A percentile compares a stretch with the other conserved stretches of the same genome.
phyloP scores from a whole-genome alignment of 1,140 invertebrate genomes.

The Arion vulgaris region DNA sequence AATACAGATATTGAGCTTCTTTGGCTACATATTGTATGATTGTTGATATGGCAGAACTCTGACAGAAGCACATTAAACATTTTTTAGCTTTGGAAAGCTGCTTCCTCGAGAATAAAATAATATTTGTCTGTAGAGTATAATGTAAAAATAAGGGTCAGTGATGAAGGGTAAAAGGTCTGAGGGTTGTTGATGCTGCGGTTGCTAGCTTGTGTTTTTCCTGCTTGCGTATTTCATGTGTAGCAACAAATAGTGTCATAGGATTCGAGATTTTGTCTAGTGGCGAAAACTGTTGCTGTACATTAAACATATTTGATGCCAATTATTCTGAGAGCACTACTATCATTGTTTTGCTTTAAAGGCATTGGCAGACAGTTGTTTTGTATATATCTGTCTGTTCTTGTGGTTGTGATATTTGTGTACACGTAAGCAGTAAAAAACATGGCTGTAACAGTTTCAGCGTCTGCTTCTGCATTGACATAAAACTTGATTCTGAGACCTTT shows the following conservation, averaged over 20 bases:
- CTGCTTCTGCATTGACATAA: slow-evolving; percentile 1
- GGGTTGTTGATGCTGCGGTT: not conserved
- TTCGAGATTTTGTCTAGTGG: not conserved
- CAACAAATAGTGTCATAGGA: not conserved
- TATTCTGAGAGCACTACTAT: not conserved
- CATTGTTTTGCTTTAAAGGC: not conserved
- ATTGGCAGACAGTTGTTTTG: slow-evolving; percentile 3
- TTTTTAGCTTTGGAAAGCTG: too few species aligned
- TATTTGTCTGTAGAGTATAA: too few species aligned
- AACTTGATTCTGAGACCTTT: slow-evolving; percentile 13
- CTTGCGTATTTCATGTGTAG: too few species aligned
- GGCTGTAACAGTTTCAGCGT: not conserved
- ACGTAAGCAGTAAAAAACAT: not conserved
- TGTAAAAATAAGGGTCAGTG: slow-evolving; percentile 29
- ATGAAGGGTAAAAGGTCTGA: slow-evolving; percentile 48
- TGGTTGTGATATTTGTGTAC: not conserved
- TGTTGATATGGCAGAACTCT: too few species aligned
- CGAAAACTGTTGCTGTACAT: not conserved
- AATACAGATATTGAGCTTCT: too few species aligned
- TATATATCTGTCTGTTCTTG: not conserved
- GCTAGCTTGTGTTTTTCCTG: not conserved
- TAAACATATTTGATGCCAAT: not conserved
- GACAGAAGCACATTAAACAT: too few species aligned
- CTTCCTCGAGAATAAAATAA: too few species aligned
- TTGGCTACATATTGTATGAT: too few species aligned